Evolutionary conservation across 2,113 vertebrate species (phyloP).

Genomic region (Accipiter virgatus): DNA sequence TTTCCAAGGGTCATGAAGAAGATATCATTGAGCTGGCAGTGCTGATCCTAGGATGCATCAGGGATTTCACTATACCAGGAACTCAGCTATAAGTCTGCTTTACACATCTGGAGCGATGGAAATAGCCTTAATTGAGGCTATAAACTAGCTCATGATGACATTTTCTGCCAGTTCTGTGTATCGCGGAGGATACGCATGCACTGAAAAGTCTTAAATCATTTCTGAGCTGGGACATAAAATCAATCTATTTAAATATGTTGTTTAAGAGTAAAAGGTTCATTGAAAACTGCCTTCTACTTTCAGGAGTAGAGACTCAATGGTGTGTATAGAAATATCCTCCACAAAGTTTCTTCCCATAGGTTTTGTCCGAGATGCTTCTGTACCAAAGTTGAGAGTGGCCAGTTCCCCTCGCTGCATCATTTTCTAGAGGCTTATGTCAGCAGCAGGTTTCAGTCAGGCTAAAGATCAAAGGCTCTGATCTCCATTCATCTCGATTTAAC

Average conservation of each 20-base stretch:
- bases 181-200: not conserved
- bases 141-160: constrained; percentile 47
- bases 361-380: not conserved
- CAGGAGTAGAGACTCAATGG: not conserved
- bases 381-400: not conserved
- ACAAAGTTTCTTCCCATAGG: not conserved
- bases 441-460: constrained; percentile 51
- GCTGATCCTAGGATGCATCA: not conserved
- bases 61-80: not conserved
- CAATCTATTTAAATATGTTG: constrained; percentile 24
- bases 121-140: constrained; percentile 42
- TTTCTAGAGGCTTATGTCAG: constrained; percentile 46
- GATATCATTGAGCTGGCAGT: not conserved
- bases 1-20: constrained; percentile 42
- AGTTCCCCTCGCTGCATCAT: not conserved
- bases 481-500: constrained; percentile 42
- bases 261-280: constrained; percentile 22
- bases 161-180: constrained; percentile 24
- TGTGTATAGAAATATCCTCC: not conserved
- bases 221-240: constrained; percentile 28
- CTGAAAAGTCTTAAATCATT: constrained; percentile 7
- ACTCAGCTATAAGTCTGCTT: constrained; percentile 36
- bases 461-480: constrained; percentile 68
- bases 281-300: not conserved
- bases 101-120: constrained; percentile 50